Evolutionary conservation across 2,888 invertebrate genomes (phyloP).

Genomic region (Cantharis flavilabris): DNA sequence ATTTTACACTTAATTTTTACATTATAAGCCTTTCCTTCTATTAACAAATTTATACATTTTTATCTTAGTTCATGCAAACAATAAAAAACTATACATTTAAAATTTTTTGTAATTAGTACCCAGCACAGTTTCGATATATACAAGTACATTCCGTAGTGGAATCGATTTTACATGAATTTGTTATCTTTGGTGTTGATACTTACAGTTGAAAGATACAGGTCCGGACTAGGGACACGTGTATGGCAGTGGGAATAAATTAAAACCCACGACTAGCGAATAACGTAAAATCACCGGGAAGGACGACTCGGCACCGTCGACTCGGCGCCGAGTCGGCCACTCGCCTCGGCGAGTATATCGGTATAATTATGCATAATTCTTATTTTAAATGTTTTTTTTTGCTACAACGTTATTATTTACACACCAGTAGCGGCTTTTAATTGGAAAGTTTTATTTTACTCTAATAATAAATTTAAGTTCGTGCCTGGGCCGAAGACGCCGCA

Average conservation of each 20-base stretch:
- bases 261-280: neutral
- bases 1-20: conserved; percentile 53
- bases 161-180: neutral
- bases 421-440: neutral
- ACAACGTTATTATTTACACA: neutral
- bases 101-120: conserved; percentile 23
- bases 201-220: neutral
- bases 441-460: neutral
- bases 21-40: conserved; percentile 54
- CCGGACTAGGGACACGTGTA: neutral
- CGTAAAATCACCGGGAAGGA: neutral
- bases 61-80: conserved; percentile 45
- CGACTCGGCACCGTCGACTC: no score
- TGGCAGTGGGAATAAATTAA: neutral
- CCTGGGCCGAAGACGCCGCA: neutral
- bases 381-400: neutral
- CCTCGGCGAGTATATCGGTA: no score
- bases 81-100: conserved; percentile 53
- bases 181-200: neutral
- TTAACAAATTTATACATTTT: conserved; percentile 55
- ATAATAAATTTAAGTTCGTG: neutral
- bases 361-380: neutral
- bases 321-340: no score
- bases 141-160: neutral
- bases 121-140: conserved; percentile 20